A percentile compares a stretch with the other conserved stretches of the same genome.
Conservation (phyloP, 2,888 invertebrate genomes). For the Antitype chi region DNA sequence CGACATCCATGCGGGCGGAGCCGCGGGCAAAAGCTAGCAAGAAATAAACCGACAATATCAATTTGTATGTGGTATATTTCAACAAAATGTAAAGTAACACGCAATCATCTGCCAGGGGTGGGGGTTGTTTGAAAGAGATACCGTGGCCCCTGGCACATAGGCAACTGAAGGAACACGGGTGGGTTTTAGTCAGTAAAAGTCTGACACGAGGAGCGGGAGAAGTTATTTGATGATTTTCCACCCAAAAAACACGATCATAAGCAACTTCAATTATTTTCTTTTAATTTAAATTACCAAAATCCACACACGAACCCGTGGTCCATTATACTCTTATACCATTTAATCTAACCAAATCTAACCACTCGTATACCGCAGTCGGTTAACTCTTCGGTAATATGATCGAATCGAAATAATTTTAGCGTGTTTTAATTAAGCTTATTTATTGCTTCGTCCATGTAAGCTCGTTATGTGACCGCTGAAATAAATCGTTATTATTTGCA, state of each 20-base stretch:
- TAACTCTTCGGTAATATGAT: conserved; percentile 53
- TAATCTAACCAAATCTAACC: conserved; percentile 57
- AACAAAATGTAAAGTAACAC: background rate
- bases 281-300: conserved; percentile 15
- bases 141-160: too few species aligned
- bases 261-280: conserved; percentile 1
- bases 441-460: conserved; percentile 68
- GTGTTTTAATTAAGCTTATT: conserved; percentile 61
- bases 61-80: background rate
- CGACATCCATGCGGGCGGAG: too few species aligned
- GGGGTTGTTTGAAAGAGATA: too few species aligned
- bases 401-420: conserved; percentile 44
- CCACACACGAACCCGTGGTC: background rate
- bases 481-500: conserved; percentile 70
- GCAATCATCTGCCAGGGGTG: too few species aligned
- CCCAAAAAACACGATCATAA: too few species aligned
- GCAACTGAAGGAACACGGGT: too few species aligned
- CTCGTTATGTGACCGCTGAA: conserved; percentile 73
- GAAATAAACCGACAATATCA: too few species aligned
- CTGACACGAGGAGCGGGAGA: too few species aligned
- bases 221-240: too few species aligned
- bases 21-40: too few species aligned
- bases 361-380: conserved; percentile 38
- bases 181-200: too few species aligned
- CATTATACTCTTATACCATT: conserved; percentile 23